Base-by-base conservation (phyloP, 2,113 vertebrate genomes). In the Pterocles burchelli region DNA sequence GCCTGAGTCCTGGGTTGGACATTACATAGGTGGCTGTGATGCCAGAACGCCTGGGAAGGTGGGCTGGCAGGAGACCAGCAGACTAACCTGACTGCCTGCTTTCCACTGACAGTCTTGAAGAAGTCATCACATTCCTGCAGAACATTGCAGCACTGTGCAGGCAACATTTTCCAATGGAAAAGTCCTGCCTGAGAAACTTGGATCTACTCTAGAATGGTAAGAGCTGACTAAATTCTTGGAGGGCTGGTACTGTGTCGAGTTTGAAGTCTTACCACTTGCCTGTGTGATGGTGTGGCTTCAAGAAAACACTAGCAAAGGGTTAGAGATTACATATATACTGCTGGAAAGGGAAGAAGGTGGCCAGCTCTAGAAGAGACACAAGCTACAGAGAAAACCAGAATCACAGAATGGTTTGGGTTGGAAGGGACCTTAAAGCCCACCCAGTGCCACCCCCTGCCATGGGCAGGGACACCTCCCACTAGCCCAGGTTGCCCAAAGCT, bases 261-360 rank as follows among this genome's bases (percentile, higher is more conserved):
- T 36, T 43, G 54, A 55, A 43, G 29, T 48, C 52, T 54, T 34
- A 48, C 13, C 17, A 18, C 45, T 73, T 52, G 36, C 8, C 19
- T 19, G 11, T 0, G 0, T 46, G 66, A 61, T 8, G 19, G 17
- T 6, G 46, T 22, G n/a, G 45, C 26, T 67, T 48, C 55, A 63
- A 21, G 68, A 68, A 75, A 49, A 28, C 22, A 45, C 10, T 31
- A 24, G 31, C 14, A 36, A 51, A 51, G 13, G 22, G 10, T 20
- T 65, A 19, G 9, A 34, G 41, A 13, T 36, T 74, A 21, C 24
- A 24, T 5, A 36, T 9, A 6, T 11, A 9, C 17, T 67, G 3
- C 46, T 67, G 46, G n/a, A 61, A 61, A 31, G 38, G 29, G 46
- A 59, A 41, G 33, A 54, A 46, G 38, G 12, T 46, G 16, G 19